A percentile compares a stretch with the other conserved stretches of the same genome.
Evolutionary conservation across 2,888 invertebrate genomes (phyloP).

Genomic region (Emmelina monodactyla): DNA sequence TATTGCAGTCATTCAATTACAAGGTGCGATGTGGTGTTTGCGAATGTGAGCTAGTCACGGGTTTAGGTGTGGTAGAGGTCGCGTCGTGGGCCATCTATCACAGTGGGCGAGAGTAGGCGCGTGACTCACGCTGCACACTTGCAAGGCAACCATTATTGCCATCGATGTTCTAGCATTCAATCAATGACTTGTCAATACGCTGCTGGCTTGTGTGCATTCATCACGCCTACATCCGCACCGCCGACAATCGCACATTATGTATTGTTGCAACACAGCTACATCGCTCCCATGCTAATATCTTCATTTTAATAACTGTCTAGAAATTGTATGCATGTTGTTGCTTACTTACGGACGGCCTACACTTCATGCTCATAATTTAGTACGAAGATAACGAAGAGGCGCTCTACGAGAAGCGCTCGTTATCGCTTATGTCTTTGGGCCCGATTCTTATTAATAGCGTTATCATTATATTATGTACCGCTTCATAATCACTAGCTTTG

Average conservation of each 20-base stretch:
- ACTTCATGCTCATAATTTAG: conserved; percentile 2
- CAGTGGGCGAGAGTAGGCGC: not conserved
- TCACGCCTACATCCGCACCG: not conserved
- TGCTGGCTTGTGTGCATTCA: not conserved
- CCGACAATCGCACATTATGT: not conserved
- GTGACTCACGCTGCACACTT: not conserved
- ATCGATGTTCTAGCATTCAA: not conserved
- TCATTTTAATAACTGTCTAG: not conserved
- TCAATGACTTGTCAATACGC: not conserved
- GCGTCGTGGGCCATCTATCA: not conserved
- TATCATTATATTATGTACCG: not conserved
- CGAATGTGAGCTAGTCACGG: not conserved
- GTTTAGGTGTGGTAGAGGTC: not conserved
- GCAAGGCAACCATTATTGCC: too few relatives aligned
- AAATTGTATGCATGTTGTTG: not conserved
- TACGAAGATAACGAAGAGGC: not conserved
- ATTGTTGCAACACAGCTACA: not conserved
- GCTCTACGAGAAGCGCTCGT: not conserved
- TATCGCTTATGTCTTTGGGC: not conserved
- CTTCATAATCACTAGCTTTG: not conserved
- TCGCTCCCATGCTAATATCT: too few relatives aligned
- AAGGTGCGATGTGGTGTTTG: too few relatives aligned
- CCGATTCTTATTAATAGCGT: not conserved
- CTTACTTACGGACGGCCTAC: not conserved
- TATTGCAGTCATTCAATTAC: too few relatives aligned